phyloP scores from a whole-genome alignment of 1,140 invertebrate species.

The Caenorhabditis latens region DNA sequence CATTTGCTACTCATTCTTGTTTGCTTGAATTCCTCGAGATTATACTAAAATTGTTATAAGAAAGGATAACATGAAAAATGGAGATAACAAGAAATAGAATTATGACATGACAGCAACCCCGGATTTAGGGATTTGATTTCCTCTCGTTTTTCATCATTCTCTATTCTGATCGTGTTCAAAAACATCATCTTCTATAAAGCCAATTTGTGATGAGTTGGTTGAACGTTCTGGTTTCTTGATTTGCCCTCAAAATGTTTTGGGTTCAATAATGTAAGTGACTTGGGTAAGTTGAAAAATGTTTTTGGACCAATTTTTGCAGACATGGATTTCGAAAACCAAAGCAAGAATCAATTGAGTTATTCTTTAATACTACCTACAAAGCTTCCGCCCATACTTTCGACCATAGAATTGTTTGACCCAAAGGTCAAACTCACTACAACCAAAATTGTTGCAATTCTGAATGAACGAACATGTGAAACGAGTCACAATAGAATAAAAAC shows the following conservation, averaged over 20 bases:
- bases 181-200: background rate
- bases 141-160: conserved; percentile 22
- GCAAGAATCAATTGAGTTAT: background rate
- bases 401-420: conserved; percentile 21
- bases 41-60: conserved; percentile 34
- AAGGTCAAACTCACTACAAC: conserved; percentile 44
- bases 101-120: conserved; percentile 2
- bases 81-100: conserved; percentile 44
- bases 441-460: conserved; percentile 40
- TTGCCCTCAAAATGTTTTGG: no score
- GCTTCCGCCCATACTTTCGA: background rate
- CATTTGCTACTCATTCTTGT: background rate
- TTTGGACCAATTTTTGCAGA: no score
- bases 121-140: conserved; percentile 32
- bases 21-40: background rate
- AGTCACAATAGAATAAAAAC: conserved; percentile 50
- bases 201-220: background rate
- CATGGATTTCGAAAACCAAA: background rate
- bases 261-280: no score
- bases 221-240: no score
- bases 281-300: no score
- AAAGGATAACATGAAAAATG: conserved; percentile 10
- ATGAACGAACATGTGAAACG: conserved; percentile 38
- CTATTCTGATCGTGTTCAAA: conserved; percentile 22
- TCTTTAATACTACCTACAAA: background rate